phyloP scores from a whole-genome alignment of 2,888 invertebrate genomes.

The Agrilus cyanescens region DNA sequence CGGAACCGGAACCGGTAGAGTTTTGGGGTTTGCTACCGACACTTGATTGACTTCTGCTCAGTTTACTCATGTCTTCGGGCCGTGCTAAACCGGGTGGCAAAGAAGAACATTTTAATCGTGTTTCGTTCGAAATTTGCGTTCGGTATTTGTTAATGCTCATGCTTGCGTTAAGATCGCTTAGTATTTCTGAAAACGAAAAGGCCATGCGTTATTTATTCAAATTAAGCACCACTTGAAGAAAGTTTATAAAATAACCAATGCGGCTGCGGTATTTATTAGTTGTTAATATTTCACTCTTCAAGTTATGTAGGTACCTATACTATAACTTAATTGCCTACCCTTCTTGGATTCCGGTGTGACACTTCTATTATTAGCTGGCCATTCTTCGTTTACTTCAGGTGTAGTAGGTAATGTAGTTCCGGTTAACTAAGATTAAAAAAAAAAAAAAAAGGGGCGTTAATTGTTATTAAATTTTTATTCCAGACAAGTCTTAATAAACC shows the following conservation, averaged over 20 bases:
- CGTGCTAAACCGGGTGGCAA: constrained; percentile 50
- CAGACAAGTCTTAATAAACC: constrained; percentile 6
- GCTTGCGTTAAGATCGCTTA: constrained; percentile 31
- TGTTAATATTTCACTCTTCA: too few relatives aligned
- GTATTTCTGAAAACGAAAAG: constrained; percentile 30
- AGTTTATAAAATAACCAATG: too few relatives aligned
- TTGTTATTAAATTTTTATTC: constrained; percentile 3
- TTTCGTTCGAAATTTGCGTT: constrained; percentile 30
- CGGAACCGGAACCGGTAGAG: constrained; percentile 23
- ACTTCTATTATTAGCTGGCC: constrained; percentile 41
- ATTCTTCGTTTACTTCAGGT: constrained; percentile 67
- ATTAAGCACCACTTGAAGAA: too few relatives aligned
- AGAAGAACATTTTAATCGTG: constrained; percentile 51
- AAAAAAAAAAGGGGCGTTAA: constrained; percentile 8
- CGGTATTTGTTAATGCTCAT: constrained; percentile 20
- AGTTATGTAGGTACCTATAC: too few relatives aligned
- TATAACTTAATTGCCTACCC: constrained; percentile 21
- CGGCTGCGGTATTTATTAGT: too few relatives aligned
- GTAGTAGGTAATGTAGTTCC: constrained; percentile 53
- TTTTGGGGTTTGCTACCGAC: constrained; percentile 33
- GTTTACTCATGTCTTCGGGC: constrained; percentile 38
- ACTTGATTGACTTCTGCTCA: constrained; percentile 38
- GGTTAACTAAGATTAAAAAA: constrained; percentile 5
- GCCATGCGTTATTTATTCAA: constrained; percentile 12
- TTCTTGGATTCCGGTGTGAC: constrained; percentile 43